Conservation (phyloP, 2,113 vertebrate genomes). For the Catharus minimus region DNA sequence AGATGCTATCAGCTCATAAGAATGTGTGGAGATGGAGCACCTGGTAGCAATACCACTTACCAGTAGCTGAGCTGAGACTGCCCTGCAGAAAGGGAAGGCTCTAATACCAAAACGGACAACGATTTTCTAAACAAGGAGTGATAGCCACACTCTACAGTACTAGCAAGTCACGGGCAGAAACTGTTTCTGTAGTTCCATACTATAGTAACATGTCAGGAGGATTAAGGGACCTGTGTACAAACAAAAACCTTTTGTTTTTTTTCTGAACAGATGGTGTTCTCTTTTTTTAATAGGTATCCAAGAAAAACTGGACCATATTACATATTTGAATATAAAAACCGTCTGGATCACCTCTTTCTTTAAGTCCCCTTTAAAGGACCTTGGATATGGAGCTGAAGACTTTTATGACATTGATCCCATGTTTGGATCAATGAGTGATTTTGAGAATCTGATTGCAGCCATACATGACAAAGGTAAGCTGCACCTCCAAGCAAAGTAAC, state of each 20-base stretch:
- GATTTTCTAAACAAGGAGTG: neutral
- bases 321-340: conserved; percentile 86
- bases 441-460: conserved; percentile 85
- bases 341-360: conserved; percentile 93
- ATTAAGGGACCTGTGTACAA: neutral
- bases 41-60: neutral
- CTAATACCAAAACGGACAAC: neutral
- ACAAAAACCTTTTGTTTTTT: neutral
- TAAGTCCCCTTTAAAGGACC: conserved; percentile 89
- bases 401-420: conserved; percentile 87
- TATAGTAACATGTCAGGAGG: neutral
- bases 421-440: conserved; percentile 93
- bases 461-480: conserved; percentile 87
- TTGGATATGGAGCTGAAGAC: conserved; percentile 90
- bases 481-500: neutral
- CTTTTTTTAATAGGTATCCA: conserved; percentile 80
- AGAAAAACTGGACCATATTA: conserved; percentile 86
- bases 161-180: neutral
- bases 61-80: neutral
- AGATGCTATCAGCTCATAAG: neutral
- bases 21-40: neutral
- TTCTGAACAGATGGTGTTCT: neutral
- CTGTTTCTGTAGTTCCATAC: neutral
- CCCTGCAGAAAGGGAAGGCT: neutral
- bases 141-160: neutral